phyloP scores from a whole-genome alignment of 2,888 invertebrate species.

The Trachelus troglodyta region DNA sequence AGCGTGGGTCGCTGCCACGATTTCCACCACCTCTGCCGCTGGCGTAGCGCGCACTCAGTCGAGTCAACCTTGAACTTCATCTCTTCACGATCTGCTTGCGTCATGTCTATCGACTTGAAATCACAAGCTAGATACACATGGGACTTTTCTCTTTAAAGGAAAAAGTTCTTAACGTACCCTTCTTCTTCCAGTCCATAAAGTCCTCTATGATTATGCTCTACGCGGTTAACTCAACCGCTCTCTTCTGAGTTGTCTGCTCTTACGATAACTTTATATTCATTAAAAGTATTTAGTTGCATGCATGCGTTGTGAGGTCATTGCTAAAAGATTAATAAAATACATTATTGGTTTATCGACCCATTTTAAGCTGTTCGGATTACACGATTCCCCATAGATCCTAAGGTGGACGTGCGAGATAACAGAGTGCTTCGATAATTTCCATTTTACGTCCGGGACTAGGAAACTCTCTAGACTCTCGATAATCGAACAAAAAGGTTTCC shows the following conservation, averaged over 20 bases:
- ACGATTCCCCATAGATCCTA: too few relatives aligned
- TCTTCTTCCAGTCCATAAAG: background rate
- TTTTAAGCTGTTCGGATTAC: too few relatives aligned
- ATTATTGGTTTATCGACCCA: too few relatives aligned
- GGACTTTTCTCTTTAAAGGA: background rate
- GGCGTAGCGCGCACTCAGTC: conserved; percentile 42
- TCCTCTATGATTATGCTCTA: background rate
- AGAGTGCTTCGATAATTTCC: too few relatives aligned
- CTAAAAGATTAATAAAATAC: too few relatives aligned
- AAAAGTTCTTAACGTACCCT: background rate
- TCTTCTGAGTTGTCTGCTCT: background rate
- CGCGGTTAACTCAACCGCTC: background rate
- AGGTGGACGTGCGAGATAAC: too few relatives aligned
- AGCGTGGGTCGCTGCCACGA: conserved; percentile 46
- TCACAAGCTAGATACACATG: conserved; percentile 18
- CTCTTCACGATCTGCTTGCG: conserved; percentile 55
- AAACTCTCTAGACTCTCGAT: too few relatives aligned
- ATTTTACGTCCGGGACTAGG: too few relatives aligned
- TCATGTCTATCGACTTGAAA: conserved; percentile 63
- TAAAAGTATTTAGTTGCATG: background rate
- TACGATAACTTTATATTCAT: background rate
- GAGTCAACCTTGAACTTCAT: conserved; percentile 64
- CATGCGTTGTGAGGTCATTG: too few relatives aligned
- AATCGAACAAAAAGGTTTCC: too few relatives aligned
- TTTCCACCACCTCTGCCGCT: background rate